phyloP scores from a whole-genome alignment of 2,888 invertebrate species.

The Acrobasis suavella region DNA sequence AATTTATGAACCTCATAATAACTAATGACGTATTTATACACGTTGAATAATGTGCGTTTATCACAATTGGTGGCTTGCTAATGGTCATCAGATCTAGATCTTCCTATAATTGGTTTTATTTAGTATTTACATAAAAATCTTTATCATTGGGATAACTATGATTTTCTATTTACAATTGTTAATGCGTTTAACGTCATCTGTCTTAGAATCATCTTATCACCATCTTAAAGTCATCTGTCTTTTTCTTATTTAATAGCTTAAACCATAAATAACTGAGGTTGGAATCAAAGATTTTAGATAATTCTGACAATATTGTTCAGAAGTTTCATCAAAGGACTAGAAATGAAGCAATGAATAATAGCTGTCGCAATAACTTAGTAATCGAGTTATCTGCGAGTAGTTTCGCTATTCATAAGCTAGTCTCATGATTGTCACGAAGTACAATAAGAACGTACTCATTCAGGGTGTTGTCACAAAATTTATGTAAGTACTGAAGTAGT shows the following conservation, averaged over 20 bases:
- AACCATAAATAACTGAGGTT: neutral
- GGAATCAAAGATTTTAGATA: neutral
- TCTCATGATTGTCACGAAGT: slow-evolving; percentile 17
- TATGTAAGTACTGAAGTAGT: neutral
- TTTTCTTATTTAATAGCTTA: neutral
- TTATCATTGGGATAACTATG: no score
- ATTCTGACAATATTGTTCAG: neutral
- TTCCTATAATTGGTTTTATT: no score
- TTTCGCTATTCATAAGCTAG: slow-evolving; percentile 15
- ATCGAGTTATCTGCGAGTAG: slow-evolving; percentile 3
- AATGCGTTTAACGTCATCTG: no score
- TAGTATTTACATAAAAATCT: no score
- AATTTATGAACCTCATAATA: no score
- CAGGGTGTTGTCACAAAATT: neutral
- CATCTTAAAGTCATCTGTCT: no score
- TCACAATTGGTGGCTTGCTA: no score
- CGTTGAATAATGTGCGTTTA: no score
- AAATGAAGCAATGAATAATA: slow-evolving; percentile 3
- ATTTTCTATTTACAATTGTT: no score
- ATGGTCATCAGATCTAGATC: no score
- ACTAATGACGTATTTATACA: no score
- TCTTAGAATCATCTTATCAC: no score
- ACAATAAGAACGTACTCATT: neutral
- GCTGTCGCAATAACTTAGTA: slow-evolving; percentile 2
- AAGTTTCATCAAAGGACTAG: slow-evolving; percentile 1